These are phyloP conservation scores for Scotopteryx bipunctaria DNA, from an alignment of 2,888 invertebrate species.

Conservation along the genomic window DNA sequence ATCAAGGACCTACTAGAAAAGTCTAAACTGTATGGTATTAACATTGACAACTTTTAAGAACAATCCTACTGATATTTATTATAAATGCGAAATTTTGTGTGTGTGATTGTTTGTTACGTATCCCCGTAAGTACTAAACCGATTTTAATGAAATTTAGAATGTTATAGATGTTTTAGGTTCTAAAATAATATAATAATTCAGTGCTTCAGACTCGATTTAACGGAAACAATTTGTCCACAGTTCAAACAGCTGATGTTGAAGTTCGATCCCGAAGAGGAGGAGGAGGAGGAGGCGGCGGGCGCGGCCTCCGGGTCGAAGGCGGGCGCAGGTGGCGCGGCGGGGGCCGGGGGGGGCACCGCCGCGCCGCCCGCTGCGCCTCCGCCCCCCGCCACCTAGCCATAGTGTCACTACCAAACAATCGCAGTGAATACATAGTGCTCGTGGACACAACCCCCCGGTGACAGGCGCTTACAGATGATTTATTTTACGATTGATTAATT, in stretches of 20 bases:
- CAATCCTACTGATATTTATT: too few relatives aligned
- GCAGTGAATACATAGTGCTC: constrained; percentile 34
- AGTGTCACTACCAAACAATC: constrained; percentile 15
- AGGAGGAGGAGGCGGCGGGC: constrained; percentile 84
- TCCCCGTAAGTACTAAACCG: too few relatives aligned
- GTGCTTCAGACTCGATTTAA: too few relatives aligned
- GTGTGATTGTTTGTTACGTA: too few relatives aligned
- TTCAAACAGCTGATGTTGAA: constrained; percentile 93
- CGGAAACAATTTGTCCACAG: constrained; percentile 66
- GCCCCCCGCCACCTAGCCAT: constrained; percentile 52
- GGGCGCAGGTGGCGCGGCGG: constrained; percentile 73
- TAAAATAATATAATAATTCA: too few relatives aligned
- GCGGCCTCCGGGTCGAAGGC: constrained; percentile 70
- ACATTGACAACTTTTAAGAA: too few relatives aligned
- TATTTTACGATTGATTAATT: constrained; percentile 49
- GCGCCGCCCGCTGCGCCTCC: constrained; percentile 34
- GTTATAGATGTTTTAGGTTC: too few relatives aligned
- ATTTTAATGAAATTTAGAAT: too few relatives aligned
- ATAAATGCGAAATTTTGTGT: too few relatives aligned
- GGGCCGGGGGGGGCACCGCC: constrained; percentile 78
- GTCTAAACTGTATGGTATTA: too few relatives aligned
- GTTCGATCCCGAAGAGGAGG: constrained; percentile 91
- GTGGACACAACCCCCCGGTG: constrained; percentile 27
- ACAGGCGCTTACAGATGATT: constrained; percentile 25
- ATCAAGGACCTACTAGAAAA: too few relatives aligned